Base-by-base conservation (phyloP, 1,140 invertebrate species). In the Drosophila sp. region DNA sequence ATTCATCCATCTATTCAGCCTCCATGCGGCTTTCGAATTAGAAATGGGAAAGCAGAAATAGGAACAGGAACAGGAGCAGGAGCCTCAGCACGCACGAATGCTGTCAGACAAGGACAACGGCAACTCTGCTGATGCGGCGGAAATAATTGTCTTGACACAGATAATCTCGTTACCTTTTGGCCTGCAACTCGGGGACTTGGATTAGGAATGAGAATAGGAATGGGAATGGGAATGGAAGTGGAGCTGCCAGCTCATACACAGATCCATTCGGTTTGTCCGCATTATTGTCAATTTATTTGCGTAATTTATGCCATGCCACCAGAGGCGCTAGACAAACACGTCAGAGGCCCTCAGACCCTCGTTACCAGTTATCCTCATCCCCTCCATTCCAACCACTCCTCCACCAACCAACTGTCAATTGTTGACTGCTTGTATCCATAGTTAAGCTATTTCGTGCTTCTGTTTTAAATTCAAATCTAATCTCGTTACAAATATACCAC, bases 121-220 rank as follows among this genome's bases (percentile, higher is more conserved):
- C 46, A 50, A 27, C 50, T 63, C 71, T 78, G 79, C 79, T 90
- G 89, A 90, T 81, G 89, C 89, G 77, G 89, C 75, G 89, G 83
- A 90, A 90, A 84, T 90, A 90, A 90, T 90, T 90, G 89, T 90
- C 89, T 90, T 90, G 83, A 90, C 89, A 89, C 77, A 90, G 84
- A 90, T 90, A 90, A 90, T 90, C 89, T 90, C 57, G 89, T 90
- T 90, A 90, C 82, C 82, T 81, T 83, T 75, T 64, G 78, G 50
- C 69, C 80, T 73, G 66, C 58, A 29, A 14, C 13, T 6, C 27
- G 21, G 40, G 40, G 13, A 16, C 18, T 25, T 18, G 18, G 11
- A 53, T 4, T 16, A 38, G 38, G 13, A 56, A 0, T 7, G 8
- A 25, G 9, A 7, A 4, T 46, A 2, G 13, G 8, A 32, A 2